Conservation (phyloP, 2,113 vertebrate species). For the Taxidea taxus region DNA sequence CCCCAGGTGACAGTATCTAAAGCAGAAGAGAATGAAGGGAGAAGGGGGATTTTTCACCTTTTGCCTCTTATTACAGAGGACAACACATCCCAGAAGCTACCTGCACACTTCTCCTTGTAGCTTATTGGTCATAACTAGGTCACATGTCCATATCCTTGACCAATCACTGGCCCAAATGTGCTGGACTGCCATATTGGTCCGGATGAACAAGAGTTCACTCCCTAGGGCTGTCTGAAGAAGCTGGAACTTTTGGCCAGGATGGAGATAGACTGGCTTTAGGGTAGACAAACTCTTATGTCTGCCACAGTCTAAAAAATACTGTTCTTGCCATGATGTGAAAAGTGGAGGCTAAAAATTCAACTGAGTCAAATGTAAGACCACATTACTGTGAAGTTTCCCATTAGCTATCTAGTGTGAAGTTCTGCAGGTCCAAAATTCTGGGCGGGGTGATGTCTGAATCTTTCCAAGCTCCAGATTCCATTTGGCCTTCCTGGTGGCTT, state of each 20-base stretch:
- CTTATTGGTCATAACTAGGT: background rate
- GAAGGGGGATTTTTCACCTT: background rate
- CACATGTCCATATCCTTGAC: background rate
- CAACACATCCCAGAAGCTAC: background rate
- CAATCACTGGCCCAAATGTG: background rate
- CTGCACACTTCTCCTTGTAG: background rate
- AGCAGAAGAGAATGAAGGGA: background rate
- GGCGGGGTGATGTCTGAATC: background rate
- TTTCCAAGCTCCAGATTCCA: background rate
- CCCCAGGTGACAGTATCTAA: rapidly evolving
- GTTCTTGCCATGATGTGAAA: background rate
- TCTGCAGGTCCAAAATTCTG: no score
- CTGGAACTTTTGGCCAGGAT: background rate
- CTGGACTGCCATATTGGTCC: background rate
- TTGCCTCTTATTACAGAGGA: background rate
- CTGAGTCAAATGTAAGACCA: no score
- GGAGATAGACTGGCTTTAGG: background rate
- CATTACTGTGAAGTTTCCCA: background rate
- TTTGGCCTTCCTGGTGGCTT: background rate
- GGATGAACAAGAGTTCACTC: background rate
- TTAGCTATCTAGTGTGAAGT: background rate
- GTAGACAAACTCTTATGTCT: background rate
- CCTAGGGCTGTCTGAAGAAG: background rate
- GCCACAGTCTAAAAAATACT: background rate
- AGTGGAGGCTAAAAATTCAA: background rate